Evolutionary conservation across 2,797 vertebrate genomes (phyloP).

Genomic region (Ctenopoma kingsleyae): DNA sequence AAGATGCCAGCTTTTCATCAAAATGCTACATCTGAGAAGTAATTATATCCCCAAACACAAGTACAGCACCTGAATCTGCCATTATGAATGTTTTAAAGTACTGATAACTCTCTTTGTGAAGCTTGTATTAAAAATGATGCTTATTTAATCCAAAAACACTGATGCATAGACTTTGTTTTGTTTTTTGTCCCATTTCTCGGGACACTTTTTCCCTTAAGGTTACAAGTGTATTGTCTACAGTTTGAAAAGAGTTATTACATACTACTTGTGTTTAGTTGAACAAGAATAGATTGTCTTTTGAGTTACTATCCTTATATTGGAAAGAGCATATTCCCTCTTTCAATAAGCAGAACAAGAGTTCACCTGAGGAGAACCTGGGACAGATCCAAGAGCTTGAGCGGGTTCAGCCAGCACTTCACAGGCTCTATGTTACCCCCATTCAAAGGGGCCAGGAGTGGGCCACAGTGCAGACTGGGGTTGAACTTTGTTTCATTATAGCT

Average conservation of each 20-base stretch:
- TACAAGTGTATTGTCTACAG: neutral
- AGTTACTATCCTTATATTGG: constrained; percentile 13
- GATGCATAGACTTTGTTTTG: neutral
- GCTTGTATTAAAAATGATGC: neutral
- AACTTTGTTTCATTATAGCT: constrained; percentile 27
- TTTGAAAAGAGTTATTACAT: constrained; percentile 6
- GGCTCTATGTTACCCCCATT: constrained; percentile 52
- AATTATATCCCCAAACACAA: neutral
- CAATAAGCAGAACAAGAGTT: constrained; percentile 59
- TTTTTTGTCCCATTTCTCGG: neutral
- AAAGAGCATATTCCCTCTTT: constrained; percentile 30
- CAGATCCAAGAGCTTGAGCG: constrained; percentile 59
- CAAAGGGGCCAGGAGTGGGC: constrained; percentile 47
- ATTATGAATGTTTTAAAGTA: neutral
- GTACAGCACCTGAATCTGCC: neutral
- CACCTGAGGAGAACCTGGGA: constrained; percentile 70
- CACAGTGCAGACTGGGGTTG: constrained; percentile 27
- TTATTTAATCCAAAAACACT: constrained; percentile 6
- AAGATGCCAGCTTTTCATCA: constrained; percentile 1
- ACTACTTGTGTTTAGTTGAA: constrained; percentile 6
- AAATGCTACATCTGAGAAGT: neutral
- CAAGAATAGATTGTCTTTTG: constrained; percentile 12
- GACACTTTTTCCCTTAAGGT: neutral
- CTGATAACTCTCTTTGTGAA: constrained; percentile 2
- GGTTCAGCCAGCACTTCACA: constrained; percentile 54